Base-by-base conservation (phyloP, 2,888 invertebrate species). In the Nemoura dubitans region DNA sequence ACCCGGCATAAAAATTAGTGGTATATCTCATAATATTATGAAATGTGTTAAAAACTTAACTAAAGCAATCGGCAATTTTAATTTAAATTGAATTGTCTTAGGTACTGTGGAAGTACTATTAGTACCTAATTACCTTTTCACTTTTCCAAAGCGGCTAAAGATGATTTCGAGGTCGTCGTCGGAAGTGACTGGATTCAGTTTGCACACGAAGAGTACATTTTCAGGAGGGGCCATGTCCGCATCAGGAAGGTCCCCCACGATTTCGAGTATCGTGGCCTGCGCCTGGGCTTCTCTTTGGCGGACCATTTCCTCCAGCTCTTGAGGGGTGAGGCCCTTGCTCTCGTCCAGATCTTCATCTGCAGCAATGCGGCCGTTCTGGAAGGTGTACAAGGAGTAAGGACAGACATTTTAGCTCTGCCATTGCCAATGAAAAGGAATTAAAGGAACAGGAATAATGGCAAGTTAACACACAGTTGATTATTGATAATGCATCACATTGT, bases 191-290 rank as follows among this genome's bases (percentile, higher is more conserved):
- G 99, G 99, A 93, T 99, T 99, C 27, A 99, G 93, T 92, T 99
- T 99, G 92, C 99, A 99, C 42, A 99, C 98, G 93, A 99, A 99
- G 0, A 99, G 93, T 0, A 99, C 99, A 93, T 99, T 99, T 92
- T 99, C 99, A 7, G 99, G 99, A 0, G 99, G 99, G 6, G 98
- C 98, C 91, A 98, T 96, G 87, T 99, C 99, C 21, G 98, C 99
- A 93, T 98, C 97, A 0, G 99, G 99, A 87, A 99, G 93, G 91
- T 99, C 99, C 0, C 99, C 99, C 28, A 99, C 98, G 93, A 99
- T 99, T 93, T 99, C 99, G 77, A 99, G 93, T 89, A 99, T 98
- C 28, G 99, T 98, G 0, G 99, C 99, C 89, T 99, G 94, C 0
- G 99, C 98, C 92, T 97, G 97, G 0, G 99, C 99, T 91, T 99